Percentiles rank a stretch among this genome's conserved stretches.
Evolutionary conservation across 2,797 vertebrate species (phyloP).

Genomic region (Thalassophryne amazonica): DNA sequence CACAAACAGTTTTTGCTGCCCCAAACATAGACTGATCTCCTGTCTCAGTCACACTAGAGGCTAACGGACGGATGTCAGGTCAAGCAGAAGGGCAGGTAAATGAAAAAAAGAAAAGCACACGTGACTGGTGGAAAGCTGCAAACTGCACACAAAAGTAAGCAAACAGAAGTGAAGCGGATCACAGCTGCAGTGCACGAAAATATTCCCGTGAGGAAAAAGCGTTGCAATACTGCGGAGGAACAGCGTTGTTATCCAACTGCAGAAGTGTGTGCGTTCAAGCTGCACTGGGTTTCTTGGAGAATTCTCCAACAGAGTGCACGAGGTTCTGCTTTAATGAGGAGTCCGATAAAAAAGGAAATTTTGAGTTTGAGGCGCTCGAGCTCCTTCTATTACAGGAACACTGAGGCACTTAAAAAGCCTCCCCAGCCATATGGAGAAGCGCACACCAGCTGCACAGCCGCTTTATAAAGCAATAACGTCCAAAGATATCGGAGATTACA

Average conservation of each 20-base stretch:
- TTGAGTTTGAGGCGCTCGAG: constrained; percentile 15
- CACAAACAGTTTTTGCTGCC: background rate
- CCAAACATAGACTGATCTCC: constrained; percentile 9
- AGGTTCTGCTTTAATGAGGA: background rate
- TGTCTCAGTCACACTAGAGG: constrained; percentile 28
- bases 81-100: constrained; percentile 22
- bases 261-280: constrained; percentile 2
- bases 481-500: constrained; percentile 54
- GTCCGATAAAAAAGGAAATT: no score
- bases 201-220: constrained; percentile 1
- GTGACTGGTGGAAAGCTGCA: constrained; percentile 22
- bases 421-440: constrained; percentile 35
- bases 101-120: constrained; percentile 1
- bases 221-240: constrained; percentile 11
- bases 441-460: constrained; percentile 47
- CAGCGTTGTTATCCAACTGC: background rate
- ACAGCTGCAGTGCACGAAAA: constrained; percentile 7
- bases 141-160: constrained; percentile 20
- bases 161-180: constrained; percentile 6
- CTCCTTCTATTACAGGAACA: constrained; percentile 31
- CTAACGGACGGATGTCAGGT: constrained; percentile 55
- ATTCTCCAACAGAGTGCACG: constrained; percentile 1
- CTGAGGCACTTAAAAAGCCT: constrained; percentile 43
- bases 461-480: constrained; percentile 63
- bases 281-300: constrained; percentile 1